Conservation (phyloP, 2,113 vertebrate species). For the Dipodomys merriami region DNA sequence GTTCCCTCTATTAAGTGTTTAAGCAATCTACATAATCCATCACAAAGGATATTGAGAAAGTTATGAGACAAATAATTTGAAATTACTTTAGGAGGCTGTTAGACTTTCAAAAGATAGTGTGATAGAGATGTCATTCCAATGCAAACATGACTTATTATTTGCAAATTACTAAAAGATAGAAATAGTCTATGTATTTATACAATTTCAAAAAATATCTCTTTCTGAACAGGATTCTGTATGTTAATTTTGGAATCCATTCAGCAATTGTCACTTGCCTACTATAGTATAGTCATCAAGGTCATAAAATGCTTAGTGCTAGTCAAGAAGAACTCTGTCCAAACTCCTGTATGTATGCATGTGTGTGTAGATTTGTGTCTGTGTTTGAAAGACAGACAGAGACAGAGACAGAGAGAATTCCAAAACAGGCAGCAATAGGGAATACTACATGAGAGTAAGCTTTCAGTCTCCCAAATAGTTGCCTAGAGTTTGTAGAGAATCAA, state of each 20-base stretch:
- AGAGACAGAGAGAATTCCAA: no score
- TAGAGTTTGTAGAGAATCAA: not conserved
- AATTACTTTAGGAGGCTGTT: constrained; percentile 67
- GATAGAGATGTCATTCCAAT: constrained; percentile 35
- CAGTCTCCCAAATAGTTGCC: not conserved
- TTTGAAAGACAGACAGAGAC: not conserved
- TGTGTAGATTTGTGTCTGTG: no score
- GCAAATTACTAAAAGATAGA: constrained; percentile 38
- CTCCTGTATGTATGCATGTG: not conserved
- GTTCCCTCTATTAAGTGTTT: constrained; percentile 65
- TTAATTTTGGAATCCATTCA: constrained; percentile 14
- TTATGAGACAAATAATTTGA: constrained; percentile 70
- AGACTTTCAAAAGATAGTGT: constrained; percentile 60
- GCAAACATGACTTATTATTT: constrained; percentile 62
- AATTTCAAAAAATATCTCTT: constrained; percentile 3
- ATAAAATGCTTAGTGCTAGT: not conserved
- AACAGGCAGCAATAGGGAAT: not conserved
- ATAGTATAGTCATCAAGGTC: constrained; percentile 37
- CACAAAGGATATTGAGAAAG: constrained; percentile 67
- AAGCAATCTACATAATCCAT: constrained; percentile 66
- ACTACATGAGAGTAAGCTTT: not conserved
- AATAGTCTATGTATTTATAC: constrained; percentile 49
- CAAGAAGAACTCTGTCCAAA: not conserved
- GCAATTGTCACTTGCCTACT: constrained; percentile 27
- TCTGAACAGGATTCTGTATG: not conserved